Evolutionary conservation across 2,797 vertebrate species (phyloP).

Genomic region (Buphagus erythrorhynchus): DNA sequence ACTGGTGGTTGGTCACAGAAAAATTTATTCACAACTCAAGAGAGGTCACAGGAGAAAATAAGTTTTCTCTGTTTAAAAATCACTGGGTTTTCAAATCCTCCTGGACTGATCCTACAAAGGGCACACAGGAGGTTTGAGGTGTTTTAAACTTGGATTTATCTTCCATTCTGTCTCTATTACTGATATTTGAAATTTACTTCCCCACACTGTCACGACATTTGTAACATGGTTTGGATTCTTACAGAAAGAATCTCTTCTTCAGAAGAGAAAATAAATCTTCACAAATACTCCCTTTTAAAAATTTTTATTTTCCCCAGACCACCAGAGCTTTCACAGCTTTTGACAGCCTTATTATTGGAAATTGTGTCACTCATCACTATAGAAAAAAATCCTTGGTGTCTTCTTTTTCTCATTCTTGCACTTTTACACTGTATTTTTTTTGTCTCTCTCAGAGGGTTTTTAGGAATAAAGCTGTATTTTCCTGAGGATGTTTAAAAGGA

Average conservation of each 20-base stretch:
- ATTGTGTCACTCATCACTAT: neutral
- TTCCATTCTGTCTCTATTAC: neutral
- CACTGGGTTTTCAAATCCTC: neutral
- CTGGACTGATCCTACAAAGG: neutral
- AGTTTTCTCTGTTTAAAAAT: neutral
- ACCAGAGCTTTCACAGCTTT: neutral
- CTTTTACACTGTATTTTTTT: neutral
- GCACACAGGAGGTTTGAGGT: neutral
- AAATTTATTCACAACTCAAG: neutral
- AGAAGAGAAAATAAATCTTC: neutral
- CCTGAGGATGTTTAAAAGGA: neutral
- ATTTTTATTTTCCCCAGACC: neutral
- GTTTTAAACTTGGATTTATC: neutral
- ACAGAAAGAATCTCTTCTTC: neutral
- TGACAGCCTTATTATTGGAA: neutral
- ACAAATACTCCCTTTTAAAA: neutral
- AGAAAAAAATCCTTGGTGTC: neutral
- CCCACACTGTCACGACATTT: fast-evolving
- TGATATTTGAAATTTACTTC: neutral
- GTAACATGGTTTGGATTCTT: neutral
- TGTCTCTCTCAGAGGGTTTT: neutral
- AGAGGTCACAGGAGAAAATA: neutral
- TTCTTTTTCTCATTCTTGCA: neutral
- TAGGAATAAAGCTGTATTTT: neutral
- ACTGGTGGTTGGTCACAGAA: neutral